Evolutionary conservation across 2,113 vertebrate species (phyloP).

Genomic region (Coptodon bakossiorum): DNA sequence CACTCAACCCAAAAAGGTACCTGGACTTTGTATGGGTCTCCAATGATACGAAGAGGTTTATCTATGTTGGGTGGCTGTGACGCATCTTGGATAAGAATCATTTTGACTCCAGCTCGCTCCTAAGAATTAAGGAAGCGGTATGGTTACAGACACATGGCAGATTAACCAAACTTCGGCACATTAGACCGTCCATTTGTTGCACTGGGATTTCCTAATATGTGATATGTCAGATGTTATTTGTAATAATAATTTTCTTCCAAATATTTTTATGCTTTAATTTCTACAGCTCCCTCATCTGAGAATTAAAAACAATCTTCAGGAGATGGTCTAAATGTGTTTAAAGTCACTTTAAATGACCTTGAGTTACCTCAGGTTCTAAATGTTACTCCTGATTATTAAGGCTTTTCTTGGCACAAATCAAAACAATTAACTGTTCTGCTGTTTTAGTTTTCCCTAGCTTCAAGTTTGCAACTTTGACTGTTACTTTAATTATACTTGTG

Average conservation of each 20-base stretch:
- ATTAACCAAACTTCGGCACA: background rate
- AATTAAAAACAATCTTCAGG: background rate
- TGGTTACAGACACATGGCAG: background rate
- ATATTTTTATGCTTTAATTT: background rate
- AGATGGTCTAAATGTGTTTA: background rate
- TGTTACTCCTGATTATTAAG: background rate
- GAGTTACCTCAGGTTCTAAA: background rate
- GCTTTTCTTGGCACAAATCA: background rate
- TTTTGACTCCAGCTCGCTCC: conserved; percentile 92
- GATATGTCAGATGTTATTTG: background rate
- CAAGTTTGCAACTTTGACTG: background rate
- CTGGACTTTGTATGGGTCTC: conserved; percentile 93
- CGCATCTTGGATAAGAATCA: conserved; percentile 91
- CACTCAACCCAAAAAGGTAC: conserved; percentile 36
- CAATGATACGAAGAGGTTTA: conserved; percentile 88
- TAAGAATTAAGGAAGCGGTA: conserved; percentile 15
- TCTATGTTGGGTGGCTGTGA: conserved; percentile 88
- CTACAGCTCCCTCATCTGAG: background rate
- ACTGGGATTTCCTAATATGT: background rate
- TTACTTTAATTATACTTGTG: background rate
- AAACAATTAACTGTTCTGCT: background rate
- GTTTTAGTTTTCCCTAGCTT: background rate
- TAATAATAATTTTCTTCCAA: background rate
- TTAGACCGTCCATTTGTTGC: background rate
- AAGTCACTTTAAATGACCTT: background rate